Base-by-base conservation (phyloP, 1,140 invertebrate genomes). In the Drosophila sproati region DNA sequence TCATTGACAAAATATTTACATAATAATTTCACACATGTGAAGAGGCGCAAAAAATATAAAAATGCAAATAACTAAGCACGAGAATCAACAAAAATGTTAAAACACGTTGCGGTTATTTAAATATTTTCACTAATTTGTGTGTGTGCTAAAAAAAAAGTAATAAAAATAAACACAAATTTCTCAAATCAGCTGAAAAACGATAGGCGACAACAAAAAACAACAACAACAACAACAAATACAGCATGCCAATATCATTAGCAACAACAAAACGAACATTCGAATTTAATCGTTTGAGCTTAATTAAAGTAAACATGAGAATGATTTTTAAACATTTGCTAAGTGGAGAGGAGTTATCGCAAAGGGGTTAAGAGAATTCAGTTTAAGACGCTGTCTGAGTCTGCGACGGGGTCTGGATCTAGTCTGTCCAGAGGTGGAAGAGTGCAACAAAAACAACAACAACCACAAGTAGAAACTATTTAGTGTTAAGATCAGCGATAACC, bases 91-190 rank as follows among this genome's bases (percentile, higher is more conserved):
- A 55, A 73, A 87, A 60, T 67, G 71, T 83, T 62, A 67, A 63
- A 89, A 89, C 85, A 89, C 85, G 85, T 88, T 88, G 80, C 10
- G 74, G 68, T 80, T 88, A 75, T 88, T 88, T 85, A 89, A 88
- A 88, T 89, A 88, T 88, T 89, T 88, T 80, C 62, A 66, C 85
- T 52, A 73, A 89, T 78, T 75, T 71, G 45, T 76, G 61, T 71
- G 55, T 68, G 55, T 51, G 56, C 50, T 39, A 75, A 69, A 64
- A 41, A 69, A 73, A 63, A 73, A 67, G 64, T 3, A 70, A 80
- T 55, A 56, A 67, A 67, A 48, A 69, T 39, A 77, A 70, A 80
- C 39, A 70, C 39, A 68, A 54, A 82, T 71, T 54, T 50, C 61
- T 74, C 62, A 68, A 74, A 73, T 80, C 74, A 85, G 74, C 75